Evolutionary conservation across 2,797 vertebrate species (phyloP).

Genomic region (Propithecus deckenii): DNA sequence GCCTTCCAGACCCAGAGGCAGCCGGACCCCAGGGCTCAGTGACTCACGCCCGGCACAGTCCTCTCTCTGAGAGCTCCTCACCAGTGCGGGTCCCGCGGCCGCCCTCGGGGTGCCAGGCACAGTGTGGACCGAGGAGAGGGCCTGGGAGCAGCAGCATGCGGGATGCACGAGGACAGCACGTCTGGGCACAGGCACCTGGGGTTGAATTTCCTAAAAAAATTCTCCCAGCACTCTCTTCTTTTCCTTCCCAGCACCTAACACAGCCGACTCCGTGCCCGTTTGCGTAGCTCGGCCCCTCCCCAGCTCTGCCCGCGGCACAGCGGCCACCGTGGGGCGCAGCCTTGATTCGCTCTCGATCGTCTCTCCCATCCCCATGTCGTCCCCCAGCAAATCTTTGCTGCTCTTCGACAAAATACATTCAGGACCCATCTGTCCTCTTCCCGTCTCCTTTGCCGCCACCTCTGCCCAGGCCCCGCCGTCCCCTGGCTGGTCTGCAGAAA

Average conservation of each 20-base stretch:
- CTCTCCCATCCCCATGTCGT: background rate
- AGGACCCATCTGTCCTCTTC: background rate
- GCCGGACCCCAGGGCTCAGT: background rate
- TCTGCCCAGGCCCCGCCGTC: background rate
- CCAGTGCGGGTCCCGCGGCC: background rate
- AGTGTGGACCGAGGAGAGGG: background rate
- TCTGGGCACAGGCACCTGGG: background rate
- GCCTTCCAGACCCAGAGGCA: background rate
- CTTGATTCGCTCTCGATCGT: background rate
- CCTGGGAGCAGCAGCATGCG: rapidly evolving
- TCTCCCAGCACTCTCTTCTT: background rate
- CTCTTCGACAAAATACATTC: background rate
- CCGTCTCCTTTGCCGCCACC: background rate
- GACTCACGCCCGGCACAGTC: rapidly evolving
- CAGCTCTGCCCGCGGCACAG: background rate
- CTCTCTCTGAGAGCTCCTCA: background rate
- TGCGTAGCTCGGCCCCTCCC: background rate
- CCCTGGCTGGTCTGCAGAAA: no score
- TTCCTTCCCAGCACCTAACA: background rate
- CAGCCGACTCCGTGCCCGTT: background rate
- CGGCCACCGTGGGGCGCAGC: background rate
- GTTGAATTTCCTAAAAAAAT: background rate
- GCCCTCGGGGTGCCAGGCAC: background rate
- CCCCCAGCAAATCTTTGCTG: no score
- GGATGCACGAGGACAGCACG: rapidly evolving